Conservation (phyloP, 2,797 vertebrate genomes). For the Antrozous pallidus region DNA sequence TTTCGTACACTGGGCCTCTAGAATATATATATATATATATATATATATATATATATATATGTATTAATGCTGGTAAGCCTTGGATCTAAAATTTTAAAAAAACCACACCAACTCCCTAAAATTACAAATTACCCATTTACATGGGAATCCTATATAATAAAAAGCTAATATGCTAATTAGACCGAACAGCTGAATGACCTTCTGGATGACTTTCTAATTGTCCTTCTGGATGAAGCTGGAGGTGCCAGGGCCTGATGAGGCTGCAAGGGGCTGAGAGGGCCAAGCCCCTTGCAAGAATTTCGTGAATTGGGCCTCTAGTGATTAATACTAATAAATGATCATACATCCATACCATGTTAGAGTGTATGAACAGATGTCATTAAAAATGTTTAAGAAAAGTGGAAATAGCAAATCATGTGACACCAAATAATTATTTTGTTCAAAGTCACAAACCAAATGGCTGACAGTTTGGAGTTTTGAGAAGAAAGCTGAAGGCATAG, state of each 20-base stretch:
- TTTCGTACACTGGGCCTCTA: no score
- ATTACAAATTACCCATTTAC: background rate
- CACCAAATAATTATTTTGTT: background rate
- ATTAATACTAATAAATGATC: background rate
- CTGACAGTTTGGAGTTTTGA: slow-evolving; percentile 8
- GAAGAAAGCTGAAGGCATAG: background rate
- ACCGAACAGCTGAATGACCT: no score
- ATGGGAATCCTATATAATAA: background rate
- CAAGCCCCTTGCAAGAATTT: no score
- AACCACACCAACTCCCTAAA: background rate
- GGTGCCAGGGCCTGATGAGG: no score
- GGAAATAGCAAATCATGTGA: background rate
- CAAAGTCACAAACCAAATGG: background rate
- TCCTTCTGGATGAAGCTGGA: no score
- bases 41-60: background rate
- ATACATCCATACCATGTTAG: background rate
- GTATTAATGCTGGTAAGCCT: background rate
- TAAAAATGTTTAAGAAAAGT: slow-evolving; percentile 18
- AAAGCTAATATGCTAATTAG: no score
- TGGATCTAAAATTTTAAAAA: background rate
- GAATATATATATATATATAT: no score
- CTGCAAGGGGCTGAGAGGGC: no score
- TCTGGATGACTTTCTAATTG: accelerated
- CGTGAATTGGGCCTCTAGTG: background rate
- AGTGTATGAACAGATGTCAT: background rate